A percentile compares a stretch with the other conserved stretches of the same genome.
Conservation (phyloP, 2,113 vertebrate genomes). For the Labeo catla region DNA sequence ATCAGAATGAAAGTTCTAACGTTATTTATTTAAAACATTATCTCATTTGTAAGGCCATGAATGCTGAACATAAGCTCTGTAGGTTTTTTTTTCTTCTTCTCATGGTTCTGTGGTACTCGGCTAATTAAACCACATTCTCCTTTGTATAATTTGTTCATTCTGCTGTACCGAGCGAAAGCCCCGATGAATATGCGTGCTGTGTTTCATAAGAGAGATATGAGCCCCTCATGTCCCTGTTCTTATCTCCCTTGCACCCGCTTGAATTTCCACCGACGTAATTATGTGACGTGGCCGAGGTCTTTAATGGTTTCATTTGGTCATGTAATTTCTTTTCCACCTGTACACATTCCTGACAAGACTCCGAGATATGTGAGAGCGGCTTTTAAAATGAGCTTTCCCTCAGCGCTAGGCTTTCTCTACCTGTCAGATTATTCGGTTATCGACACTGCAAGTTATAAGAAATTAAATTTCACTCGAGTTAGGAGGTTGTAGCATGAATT, state of each 20-base stretch:
- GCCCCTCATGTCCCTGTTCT: constrained; percentile 60
- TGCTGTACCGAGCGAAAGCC: constrained; percentile 63
- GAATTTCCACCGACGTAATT: constrained; percentile 69
- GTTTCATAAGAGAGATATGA: constrained; percentile 31
- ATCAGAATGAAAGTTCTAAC: background rate
- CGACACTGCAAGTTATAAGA: background rate
- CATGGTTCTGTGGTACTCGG: constrained; percentile 62
- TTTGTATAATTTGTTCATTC: constrained; percentile 65
- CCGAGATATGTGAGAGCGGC: constrained; percentile 1
- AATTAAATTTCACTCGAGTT: background rate
- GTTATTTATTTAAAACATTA: constrained; percentile 66
- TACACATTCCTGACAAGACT: constrained; percentile 35
- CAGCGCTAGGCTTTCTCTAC: background rate
- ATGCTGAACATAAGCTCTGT: constrained; percentile 58
- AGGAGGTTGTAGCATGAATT: background rate
- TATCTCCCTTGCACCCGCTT: constrained; percentile 68
- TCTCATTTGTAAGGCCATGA: constrained; percentile 42
- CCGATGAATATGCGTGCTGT: constrained; percentile 65
- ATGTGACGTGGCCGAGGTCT: constrained; percentile 65
- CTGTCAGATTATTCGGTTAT: background rate
- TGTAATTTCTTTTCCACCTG: constrained; percentile 59
- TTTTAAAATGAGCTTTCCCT: constrained; percentile 13
- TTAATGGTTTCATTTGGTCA: constrained; percentile 68
- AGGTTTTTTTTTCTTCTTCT: constrained; percentile 61
- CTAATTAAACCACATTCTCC: constrained; percentile 72